Evolutionary conservation across 2,888 invertebrate genomes (phyloP).

Genomic region (Exocentrus adspersus): DNA sequence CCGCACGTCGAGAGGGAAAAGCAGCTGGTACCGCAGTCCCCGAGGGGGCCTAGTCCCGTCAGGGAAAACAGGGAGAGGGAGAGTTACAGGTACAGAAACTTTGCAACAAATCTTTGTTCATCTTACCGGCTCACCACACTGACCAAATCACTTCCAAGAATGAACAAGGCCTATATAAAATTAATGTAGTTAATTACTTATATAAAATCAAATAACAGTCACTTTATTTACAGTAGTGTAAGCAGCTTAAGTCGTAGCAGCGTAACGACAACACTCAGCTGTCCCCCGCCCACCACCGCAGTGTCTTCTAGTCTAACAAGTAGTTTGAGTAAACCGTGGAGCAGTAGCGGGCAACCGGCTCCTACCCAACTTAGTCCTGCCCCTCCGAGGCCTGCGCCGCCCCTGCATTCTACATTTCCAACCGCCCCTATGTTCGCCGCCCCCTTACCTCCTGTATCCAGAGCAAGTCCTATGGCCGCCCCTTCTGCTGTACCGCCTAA

Average conservation of each 20-base stretch:
- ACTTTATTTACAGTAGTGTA: conserved; percentile 79
- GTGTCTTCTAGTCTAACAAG: conserved; percentile 70
- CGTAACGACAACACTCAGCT: conserved; percentile 59
- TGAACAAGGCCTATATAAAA: too few species aligned
- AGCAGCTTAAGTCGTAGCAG: conserved; percentile 83
- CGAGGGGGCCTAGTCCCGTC: conserved; percentile 76
- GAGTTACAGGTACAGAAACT: conserved; percentile 77
- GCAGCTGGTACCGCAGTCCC: conserved; percentile 70
- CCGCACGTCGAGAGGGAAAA: conserved; percentile 38
- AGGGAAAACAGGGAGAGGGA: conserved; percentile 78
- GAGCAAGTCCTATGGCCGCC: conserved; percentile 75
- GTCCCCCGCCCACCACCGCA: conserved; percentile 64
- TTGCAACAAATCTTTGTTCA: not conserved
- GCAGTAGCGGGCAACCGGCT: conserved; percentile 58
- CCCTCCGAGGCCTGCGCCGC: conserved; percentile 60
- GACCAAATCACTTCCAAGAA: too few species aligned
- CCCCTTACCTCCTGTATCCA: conserved; percentile 68
- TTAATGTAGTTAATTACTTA: too few species aligned
- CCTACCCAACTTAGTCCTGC: conserved; percentile 67
- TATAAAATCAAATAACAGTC: not conserved
- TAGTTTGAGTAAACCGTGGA: conserved; percentile 45
- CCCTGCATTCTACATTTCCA: conserved; percentile 59
- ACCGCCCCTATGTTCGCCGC: conserved; percentile 67
- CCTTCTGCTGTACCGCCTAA: conserved; percentile 68
- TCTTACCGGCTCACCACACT: not conserved